phyloP scores from a whole-genome alignment of 2,797 vertebrate genomes.

The Chaetodon trifasciatus region DNA sequence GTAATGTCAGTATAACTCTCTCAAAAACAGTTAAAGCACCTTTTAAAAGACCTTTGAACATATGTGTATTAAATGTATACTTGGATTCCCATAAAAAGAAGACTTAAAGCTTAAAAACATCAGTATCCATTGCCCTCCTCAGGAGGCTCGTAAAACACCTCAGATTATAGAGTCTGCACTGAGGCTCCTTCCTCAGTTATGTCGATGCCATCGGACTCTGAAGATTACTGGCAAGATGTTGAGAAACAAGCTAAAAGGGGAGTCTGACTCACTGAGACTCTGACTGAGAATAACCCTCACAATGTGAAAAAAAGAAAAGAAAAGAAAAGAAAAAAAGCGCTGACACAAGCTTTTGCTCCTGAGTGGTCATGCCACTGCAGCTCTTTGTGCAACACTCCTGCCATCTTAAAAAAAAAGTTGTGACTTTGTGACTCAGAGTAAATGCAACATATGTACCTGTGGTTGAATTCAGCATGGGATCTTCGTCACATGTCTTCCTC shows the following conservation, averaged over 20 bases:
- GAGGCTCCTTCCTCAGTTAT: background rate
- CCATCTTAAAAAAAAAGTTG: background rate
- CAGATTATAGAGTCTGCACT: conserved; percentile 7
- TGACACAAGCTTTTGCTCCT: conserved; percentile 13
- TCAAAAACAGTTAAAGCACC: background rate
- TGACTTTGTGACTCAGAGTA: conserved; percentile 15
- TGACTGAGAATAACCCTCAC: conserved; percentile 40
- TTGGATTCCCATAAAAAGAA: background rate
- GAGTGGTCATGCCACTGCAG: background rate
- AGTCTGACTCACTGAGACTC: conserved; percentile 40
- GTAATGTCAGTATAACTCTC: background rate
- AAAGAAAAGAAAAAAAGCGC: background rate
- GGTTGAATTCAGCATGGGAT: background rate
- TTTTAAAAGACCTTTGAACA: background rate
- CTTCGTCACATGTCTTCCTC: conserved; percentile 8
- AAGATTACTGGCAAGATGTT: background rate
- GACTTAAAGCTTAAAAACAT: background rate
- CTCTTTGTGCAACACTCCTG: background rate
- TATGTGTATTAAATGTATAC: too few species aligned
- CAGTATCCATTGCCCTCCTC: background rate
- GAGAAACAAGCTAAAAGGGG: conserved; percentile 13
- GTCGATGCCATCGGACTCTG: background rate
- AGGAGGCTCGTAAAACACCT: background rate
- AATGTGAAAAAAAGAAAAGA: background rate
- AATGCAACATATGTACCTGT: conserved; percentile 2